Conservation (phyloP, 2,113 vertebrate genomes). For the Nothocercus julius region DNA sequence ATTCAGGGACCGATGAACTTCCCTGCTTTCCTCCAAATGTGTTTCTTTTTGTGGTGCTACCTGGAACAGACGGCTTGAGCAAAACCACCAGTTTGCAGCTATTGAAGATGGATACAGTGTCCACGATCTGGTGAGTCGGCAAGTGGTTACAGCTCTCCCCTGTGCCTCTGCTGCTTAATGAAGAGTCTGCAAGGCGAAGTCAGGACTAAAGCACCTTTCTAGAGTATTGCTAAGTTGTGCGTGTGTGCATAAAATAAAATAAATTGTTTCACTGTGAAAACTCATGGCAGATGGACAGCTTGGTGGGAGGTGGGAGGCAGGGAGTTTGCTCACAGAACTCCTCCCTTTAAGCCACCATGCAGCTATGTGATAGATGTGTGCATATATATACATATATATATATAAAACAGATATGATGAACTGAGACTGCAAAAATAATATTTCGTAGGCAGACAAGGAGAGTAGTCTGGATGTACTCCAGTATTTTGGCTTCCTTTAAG, state of each 20-base stretch:
- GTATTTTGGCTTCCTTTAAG: neutral
- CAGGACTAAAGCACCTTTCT: neutral
- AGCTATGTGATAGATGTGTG: too few relatives aligned
- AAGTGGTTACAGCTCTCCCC: neutral
- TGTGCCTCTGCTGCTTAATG: neutral
- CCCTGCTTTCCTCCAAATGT: neutral
- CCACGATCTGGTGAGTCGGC: neutral
- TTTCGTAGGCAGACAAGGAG: neutral
- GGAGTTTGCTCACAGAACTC: neutral
- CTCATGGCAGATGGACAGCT: neutral
- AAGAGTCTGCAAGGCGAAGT: neutral
- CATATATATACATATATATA: too few relatives aligned
- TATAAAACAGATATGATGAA: fast-evolving
- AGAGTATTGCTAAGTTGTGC: neutral
- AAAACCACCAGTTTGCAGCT: neutral
- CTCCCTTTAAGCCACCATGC: neutral
- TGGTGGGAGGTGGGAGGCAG: neutral
- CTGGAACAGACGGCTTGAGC: neutral
- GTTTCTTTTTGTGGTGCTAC: conserved; percentile 46
- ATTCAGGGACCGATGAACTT: neutral
- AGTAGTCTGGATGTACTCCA: neutral
- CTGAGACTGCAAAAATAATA: neutral
- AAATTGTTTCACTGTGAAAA: neutral
- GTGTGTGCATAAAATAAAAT: neutral
- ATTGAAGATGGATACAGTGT: neutral